Evolutionary conservation across 2,113 vertebrate species (phyloP), one percentile per base, ranked within the genome.

Genomic region (Xiphophorus couchianus): DNA sequence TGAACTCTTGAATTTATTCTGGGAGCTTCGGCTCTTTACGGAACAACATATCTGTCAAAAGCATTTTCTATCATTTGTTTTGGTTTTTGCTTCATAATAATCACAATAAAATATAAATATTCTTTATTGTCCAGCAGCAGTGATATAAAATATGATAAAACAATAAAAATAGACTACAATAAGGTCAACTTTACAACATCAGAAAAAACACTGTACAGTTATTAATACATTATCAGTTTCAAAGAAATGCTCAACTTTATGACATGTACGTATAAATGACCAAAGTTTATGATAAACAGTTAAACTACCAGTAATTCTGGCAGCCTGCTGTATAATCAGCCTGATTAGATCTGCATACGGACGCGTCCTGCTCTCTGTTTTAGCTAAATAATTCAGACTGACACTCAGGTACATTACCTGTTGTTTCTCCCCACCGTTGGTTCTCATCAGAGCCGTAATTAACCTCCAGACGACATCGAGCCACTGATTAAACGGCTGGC

Each of bases 391-490:
- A 76, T 30, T 74, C 69, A 70, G 51, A 66, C 39, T 66, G 73
- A 44, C 64, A 42, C 66, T 30, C 61, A 62, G 72, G 15, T 66
- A 77, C 58, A 17, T 78, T 82, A 69, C 69, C 61, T 22, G 62
- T 60, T 65, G 68, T 77, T 65, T 31, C 70, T 75, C 31, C 2
- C 81, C 80, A 84, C 70, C 80, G 84, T 89, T 89, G 73, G 77
- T 78, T 80, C 78, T 89, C 92, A 89, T 93, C 86, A 91, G 60
- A 60, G 74, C 70, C 63, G 79, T 83, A 86, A 89, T 89, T 81
- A 89, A 76, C 88, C 83, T 74, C 75, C 42, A n/a, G 79, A 86
- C 76, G 79, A 88, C 84, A 77, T 31, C 33, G 31, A 77, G 80
- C 80, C 80, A 62, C 39, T 81, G 86, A 91, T 91, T 86, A 86